A percentile compares a stretch with the other conserved stretches of the same genome.
Evolutionary conservation across 2,797 vertebrate species (phyloP).

Genomic region (Heliangelus exortis): DNA sequence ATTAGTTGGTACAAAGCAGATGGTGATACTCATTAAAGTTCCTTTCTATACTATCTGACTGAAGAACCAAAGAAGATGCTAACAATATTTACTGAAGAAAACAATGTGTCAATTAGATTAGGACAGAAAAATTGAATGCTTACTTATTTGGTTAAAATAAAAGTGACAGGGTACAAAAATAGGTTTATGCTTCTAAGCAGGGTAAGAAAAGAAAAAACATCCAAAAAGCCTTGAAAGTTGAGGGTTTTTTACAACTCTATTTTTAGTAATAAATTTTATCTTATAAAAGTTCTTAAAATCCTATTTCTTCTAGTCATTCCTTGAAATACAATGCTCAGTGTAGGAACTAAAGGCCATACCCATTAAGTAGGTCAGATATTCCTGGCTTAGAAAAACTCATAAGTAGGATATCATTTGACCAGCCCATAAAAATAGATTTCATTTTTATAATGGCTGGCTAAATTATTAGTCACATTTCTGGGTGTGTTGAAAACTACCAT

Average conservation of each 20-base stretch:
- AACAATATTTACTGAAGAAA: not conserved
- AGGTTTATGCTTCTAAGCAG: not conserved
- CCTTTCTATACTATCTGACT: not conserved
- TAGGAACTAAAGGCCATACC: not conserved
- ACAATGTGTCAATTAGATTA: not conserved
- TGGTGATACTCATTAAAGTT: not conserved
- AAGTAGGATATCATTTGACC: not conserved
- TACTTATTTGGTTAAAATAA: not conserved
- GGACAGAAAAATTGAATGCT: not conserved
- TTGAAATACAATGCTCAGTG: not conserved
- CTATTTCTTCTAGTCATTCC: not conserved
- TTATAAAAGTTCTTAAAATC: not conserved
- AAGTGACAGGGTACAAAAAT: not conserved
- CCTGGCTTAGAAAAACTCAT: not conserved
- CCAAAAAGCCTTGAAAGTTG: not conserved
- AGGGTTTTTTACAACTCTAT: not conserved
- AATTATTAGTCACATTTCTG: not conserved
- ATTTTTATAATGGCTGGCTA: not conserved
- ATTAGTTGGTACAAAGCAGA: not conserved
- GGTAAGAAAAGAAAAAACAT: fast-evolving
- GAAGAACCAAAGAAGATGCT: not conserved
- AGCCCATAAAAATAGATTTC: not conserved
- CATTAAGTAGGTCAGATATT: not conserved
- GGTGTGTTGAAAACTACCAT: not conserved
- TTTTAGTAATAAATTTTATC: not conserved